Base-by-base conservation (phyloP, 2,888 invertebrate species). In the Diogma glabrata region DNA sequence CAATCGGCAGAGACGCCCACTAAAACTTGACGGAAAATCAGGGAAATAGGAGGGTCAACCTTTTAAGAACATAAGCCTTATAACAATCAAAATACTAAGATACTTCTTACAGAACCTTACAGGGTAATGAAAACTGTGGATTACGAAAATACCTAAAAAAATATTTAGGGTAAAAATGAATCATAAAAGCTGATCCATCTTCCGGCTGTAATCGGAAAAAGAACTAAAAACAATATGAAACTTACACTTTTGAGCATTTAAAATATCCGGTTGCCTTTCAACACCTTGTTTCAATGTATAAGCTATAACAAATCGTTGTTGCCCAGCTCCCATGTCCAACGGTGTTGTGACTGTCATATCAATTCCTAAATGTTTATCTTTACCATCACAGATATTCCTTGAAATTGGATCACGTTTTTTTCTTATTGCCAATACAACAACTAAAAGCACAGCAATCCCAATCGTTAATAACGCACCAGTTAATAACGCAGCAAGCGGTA, bases 241-340 rank as follows among this genome's bases (percentile, higher is more conserved):
- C 65, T 69, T 67, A 78, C 82, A 81, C 73, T 81, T 76, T 59
- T 86, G 86, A 52, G 87, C 84, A 67, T 83, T 88, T 57, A 89
- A 75, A 61, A 89, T 88, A 66, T 89, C 85, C 17, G 85, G 85
- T 59, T 85, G 84, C 28, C 79, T 78, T 60, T 79, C 79, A 28
- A 77, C 76, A n/a, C 78, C 78, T 12, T 83, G 82, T 64, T 89
- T 88, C 56, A 89, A 75, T 10, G 88, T 88, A 60, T 89, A 89
- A 10, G 88, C 87, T 17, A 89, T 88, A 36, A 89, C 88, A 63
- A 88, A 87, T 57, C 87, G 77, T 60, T 87, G 80, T 59, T 88
- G 87, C 1, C 86, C 87, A 26, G 87, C 85, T 57, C 87, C 87
- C 36, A 87, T 81, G 65, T 83, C 82, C 59, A 82, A 67, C 71